These are phyloP conservation scores for Trichomycterus rosablanca DNA, from an alignment of 2,113 vertebrate species.

Conservation along the genomic window DNA sequence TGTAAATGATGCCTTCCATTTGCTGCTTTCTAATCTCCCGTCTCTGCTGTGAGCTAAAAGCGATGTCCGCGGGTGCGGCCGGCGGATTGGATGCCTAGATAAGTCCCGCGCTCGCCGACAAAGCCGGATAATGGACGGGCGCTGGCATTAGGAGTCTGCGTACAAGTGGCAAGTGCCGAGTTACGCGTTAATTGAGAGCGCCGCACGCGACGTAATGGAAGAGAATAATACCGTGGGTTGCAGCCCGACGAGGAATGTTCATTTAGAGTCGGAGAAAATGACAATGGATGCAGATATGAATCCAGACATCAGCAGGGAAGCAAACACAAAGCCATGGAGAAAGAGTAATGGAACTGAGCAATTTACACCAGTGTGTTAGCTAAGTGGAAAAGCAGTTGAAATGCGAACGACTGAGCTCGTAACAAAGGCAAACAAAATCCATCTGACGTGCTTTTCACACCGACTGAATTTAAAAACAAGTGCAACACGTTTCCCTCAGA, in stretches of 20 bases:
- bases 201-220: conserved; percentile 23
- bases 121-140: conserved; percentile 17
- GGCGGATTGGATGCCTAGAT: conserved; percentile 14
- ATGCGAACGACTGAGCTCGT: conserved; percentile 29
- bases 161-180: conserved; percentile 30
- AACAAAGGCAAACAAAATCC: conserved; percentile 31
- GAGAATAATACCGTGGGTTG: conserved; percentile 38
- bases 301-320: conserved; percentile 39
- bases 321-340: conserved; percentile 35
- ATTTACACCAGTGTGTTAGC: conserved; percentile 34
- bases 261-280: conserved; percentile 20
- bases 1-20: conserved; percentile 22
- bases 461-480: conserved; percentile 29
- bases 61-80: conserved; percentile 18
- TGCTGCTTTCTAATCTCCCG: conserved; percentile 26
- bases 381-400: conserved; percentile 40
- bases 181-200: conserved; percentile 42
- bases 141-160: conserved; percentile 15
- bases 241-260: conserved; percentile 1
- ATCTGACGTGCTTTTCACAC: conserved; percentile 36
- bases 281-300: conserved; percentile 41
- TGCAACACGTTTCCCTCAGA: conserved; percentile 12
- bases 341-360: conserved; percentile 42
- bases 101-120: conserved; percentile 12
- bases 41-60: conserved; percentile 26